Evolutionary conservation across 2,888 invertebrate species (phyloP), one percentile per base, ranked within the genome.

Genomic region (Schizaphis graminum): DNA sequence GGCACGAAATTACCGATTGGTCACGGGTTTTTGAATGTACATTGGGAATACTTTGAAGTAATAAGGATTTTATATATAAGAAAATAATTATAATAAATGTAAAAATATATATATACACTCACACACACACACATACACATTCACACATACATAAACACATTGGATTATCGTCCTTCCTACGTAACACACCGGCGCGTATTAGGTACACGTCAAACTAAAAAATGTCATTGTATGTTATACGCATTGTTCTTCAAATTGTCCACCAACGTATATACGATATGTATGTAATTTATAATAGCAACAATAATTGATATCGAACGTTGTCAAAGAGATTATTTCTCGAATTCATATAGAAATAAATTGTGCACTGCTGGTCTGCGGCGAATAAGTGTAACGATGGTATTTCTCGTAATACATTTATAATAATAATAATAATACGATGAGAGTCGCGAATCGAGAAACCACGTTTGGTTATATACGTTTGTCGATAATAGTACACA

Each of bases 51-150:
- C 67, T 77, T 56, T 77, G 77, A 88, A 92, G 88, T 92, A 92
- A 92, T 92, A 92, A 87, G 92, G 92, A 93, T 93, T 89, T 89
- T 77, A 56, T 93, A 91, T 91, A 77, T 44, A 35, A n/a, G 88
- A 93, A 89, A 89, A 93, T 93, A 89, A 93, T 93, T 93, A 89
- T 93, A 93, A 93, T 93, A 89, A 93, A 93, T 77, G 92, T 89
- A 89, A 93, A 93, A 89, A 77, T 24, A 86, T 92, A 88, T 88
- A 44, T 84, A 24, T 77, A 49, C 49, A 49, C 49, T 11, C 49
- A 21, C 21, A 21, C 21, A 53, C 21, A 1, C 21, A 53, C 53
- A 21, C 53, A n/a, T n/a, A 53, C 53, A 53, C 53, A 53, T 16
- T 11, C 47, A 53, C 53, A 88, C 21, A 35, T 21, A 89, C 28